These are phyloP conservation scores for Stenichneumon culpator DNA, from an alignment of 2,888 invertebrate species.

Conservation along the genomic window DNA sequence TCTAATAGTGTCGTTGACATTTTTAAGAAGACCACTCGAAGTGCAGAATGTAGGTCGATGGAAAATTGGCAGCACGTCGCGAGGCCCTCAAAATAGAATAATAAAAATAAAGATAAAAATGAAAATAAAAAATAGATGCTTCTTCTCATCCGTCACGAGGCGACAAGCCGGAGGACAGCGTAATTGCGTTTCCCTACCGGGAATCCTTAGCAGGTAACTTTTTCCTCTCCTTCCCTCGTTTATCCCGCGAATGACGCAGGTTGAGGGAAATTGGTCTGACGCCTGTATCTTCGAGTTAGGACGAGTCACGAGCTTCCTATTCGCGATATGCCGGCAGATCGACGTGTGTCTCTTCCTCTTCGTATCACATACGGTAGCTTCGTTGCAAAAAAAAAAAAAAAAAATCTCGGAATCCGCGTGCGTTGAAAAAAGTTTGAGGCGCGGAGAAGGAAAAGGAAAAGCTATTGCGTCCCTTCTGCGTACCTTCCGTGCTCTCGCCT, in stretches of 20 bases:
- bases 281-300: conserved; percentile 78
- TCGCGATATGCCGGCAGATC: conserved; percentile 10
- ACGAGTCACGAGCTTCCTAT: conserved; percentile 37
- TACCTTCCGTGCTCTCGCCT: conserved; percentile 8
- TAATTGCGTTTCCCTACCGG: conserved; percentile 78
- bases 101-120: neutral
- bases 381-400: neutral
- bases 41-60: no score
- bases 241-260: conserved; percentile 78
- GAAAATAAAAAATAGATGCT: conserved; percentile 3
- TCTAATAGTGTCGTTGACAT: neutral
- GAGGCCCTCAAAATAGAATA: conserved; percentile 9
- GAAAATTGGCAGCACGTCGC: conserved; percentile 2
- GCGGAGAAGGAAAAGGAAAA: neutral
- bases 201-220: conserved; percentile 80
- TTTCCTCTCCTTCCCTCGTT: conserved; percentile 33
- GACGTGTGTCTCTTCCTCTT: neutral
- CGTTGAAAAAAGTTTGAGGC: conserved; percentile 2
- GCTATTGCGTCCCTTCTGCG: conserved; percentile 23
- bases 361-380: neutral
- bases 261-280: conserved; percentile 78
- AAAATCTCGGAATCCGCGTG: neutral
- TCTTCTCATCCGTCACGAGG: conserved; percentile 30
- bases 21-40: no score
- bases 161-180: conserved; percentile 33